Evolutionary conservation across 2,797 vertebrate genomes (phyloP).

Genomic region (Pseudochromis fuscus): DNA sequence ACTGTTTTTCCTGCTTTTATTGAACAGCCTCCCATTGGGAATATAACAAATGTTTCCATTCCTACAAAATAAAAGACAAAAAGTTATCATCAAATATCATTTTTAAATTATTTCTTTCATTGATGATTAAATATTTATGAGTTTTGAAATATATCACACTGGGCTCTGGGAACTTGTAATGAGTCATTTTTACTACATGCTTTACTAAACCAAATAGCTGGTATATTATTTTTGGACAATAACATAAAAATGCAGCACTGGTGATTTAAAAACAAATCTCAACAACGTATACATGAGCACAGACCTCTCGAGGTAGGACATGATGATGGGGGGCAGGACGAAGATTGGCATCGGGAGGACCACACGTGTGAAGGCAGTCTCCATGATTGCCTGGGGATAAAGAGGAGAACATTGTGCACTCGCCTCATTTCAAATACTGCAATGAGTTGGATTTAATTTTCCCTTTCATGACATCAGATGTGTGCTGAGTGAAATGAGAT

Average conservation of each 20-base stretch:
- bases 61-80: no score
- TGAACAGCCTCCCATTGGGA: no score
- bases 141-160: neutral
- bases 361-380: slow-evolving; percentile 95
- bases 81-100: no score
- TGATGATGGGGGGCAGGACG: slow-evolving; percentile 93
- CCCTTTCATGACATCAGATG: slow-evolving; percentile 46
- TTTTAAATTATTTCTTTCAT: no score
- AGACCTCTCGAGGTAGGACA: slow-evolving; percentile 87
- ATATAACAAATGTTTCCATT: no score
- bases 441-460: slow-evolving; percentile 54
- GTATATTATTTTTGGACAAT: neutral
- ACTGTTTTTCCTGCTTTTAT: no score
- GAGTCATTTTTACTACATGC: neutral
- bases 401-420: slow-evolving; percentile 64
- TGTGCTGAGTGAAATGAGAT: slow-evolving; percentile 33
- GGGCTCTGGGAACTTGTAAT: neutral
- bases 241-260: neutral
- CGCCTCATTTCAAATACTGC: slow-evolving; percentile 58
- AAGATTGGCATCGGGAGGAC: slow-evolving; percentile 97
- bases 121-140: no score
- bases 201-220: neutral
- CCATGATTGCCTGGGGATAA: slow-evolving; percentile 90
- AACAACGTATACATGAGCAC: slow-evolving; percentile 21
- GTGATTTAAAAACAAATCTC: neutral